Base-by-base conservation (phyloP, 2,797 vertebrate species). In the Salmo trutta region DNA sequence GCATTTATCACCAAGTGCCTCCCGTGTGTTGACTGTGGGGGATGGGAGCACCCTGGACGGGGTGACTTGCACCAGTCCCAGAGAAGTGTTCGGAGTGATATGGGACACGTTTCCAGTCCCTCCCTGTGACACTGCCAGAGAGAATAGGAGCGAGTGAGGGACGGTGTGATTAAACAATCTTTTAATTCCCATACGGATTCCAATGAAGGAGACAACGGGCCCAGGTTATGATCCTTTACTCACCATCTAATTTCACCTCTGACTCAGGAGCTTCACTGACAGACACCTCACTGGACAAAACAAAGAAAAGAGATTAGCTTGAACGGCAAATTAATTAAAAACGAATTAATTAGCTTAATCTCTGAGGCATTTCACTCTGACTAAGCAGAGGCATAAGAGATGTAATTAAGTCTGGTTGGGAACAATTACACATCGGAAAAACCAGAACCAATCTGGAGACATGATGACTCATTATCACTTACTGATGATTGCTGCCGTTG, bases 1-100 rank as follows among this genome's bases (percentile, higher is more conserved):
- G 12, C 2, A 66, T 1, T 36, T 8, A 27, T 95, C 91, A 99
- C 97, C 96, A 84, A 99, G 79, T 0, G 98, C 98, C 84, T 99
- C 97, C 29, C 94, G 96, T 0, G 97, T 99, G 89, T 98, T 96
- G 36, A 99, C 96, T 0, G 97, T 99, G 53, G 98, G 98, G 0
- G 98, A 99, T 0, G 97, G 97, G 10, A 96, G 95, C 33, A 87
- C 95, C 82, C 93, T 91, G 27, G 96, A 97, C 0, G 97, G 97
- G 0, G 98, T 98, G 53, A 91, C 93, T 76, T 95, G 96, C 41
- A 79, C 84, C 0, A 84, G 87, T 71, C 95, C 95, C 84, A 97
- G 88, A 0, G 96, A 98, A 0, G 90, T 95, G 90, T 98, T 97
- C 15, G 96, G 97, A 17, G 97, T 98, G 80, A 92, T 52, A 19